Conservation (phyloP, 1,140 invertebrate genomes). For the Metopolophium dirhodum region DNA sequence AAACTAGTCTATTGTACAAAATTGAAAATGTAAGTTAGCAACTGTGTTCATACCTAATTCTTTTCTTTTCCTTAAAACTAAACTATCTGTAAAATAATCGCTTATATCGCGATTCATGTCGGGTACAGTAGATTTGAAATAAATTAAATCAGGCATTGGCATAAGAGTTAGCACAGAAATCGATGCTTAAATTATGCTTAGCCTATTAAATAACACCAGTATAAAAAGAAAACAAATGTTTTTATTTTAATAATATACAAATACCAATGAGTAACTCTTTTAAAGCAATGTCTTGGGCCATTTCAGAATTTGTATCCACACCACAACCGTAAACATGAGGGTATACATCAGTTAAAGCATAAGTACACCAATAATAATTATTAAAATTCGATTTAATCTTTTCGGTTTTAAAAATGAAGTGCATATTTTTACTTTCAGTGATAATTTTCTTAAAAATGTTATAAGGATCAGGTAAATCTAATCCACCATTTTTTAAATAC, state of each 20-base stretch:
- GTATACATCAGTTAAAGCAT: neutral
- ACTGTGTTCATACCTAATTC: too few species aligned
- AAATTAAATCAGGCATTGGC: too few species aligned
- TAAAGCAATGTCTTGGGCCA: neutral
- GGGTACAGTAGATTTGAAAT: too few species aligned
- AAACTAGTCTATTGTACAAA: too few species aligned
- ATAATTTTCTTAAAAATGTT: neutral
- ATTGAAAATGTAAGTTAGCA: too few species aligned
- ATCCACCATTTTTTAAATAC: neutral
- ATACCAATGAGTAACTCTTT: neutral
- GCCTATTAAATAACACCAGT: neutral
- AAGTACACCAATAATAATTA: too few species aligned
- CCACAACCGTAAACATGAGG: neutral
- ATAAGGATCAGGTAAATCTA: neutral
- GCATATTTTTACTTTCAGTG: neutral
- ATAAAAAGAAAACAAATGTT: neutral
- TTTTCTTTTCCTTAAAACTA: too few species aligned
- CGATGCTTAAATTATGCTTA: too few species aligned
- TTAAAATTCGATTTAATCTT: too few species aligned
- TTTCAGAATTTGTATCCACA: neutral
- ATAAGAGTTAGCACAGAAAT: too few species aligned
- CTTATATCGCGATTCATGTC: too few species aligned
- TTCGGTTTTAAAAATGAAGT: neutral
- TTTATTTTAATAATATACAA: conserved; percentile 26
- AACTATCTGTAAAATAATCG: too few species aligned